Conservation (phyloP, 2,888 invertebrate genomes). For the Embidobia sp. region DNA sequence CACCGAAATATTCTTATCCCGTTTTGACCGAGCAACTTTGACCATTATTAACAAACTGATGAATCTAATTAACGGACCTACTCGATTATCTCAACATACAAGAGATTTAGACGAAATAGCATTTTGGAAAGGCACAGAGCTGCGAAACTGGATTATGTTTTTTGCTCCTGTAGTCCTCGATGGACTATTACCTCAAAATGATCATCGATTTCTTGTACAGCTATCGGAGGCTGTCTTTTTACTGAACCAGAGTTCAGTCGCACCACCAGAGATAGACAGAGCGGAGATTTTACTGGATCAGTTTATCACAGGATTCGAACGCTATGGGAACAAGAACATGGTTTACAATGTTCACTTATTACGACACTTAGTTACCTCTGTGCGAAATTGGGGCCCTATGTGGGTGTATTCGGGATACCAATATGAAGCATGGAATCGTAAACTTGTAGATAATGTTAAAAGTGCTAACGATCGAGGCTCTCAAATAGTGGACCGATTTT, state of each 20-base stretch:
- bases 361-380: no score
- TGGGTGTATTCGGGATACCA: conserved; percentile 30
- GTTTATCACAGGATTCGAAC: conserved; percentile 21
- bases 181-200: neutral
- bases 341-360: no score
- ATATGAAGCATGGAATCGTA: conserved; percentile 30
- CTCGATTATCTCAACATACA: no score
- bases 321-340: neutral
- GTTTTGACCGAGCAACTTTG: no score
- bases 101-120: no score
- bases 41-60: neutral
- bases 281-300: conserved; percentile 20
- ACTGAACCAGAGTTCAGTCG: conserved; percentile 25
- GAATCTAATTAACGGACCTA: neutral
- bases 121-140: conserved; percentile 53
- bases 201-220: neutral
- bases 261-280: conserved; percentile 12
- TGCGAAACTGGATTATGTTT: conserved; percentile 42
- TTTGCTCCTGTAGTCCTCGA: conserved; percentile 15
- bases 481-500: conserved; percentile 28
- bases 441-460: conserved; percentile 21
- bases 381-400: conserved; percentile 38
- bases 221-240: conserved; percentile 20
- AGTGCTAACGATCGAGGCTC: conserved; percentile 28
- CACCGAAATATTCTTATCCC: neutral